These are phyloP conservation scores for Sebastes flavidus DNA, from an alignment of 2,797 vertebrate genomes.

Conservation along the genomic window DNA sequence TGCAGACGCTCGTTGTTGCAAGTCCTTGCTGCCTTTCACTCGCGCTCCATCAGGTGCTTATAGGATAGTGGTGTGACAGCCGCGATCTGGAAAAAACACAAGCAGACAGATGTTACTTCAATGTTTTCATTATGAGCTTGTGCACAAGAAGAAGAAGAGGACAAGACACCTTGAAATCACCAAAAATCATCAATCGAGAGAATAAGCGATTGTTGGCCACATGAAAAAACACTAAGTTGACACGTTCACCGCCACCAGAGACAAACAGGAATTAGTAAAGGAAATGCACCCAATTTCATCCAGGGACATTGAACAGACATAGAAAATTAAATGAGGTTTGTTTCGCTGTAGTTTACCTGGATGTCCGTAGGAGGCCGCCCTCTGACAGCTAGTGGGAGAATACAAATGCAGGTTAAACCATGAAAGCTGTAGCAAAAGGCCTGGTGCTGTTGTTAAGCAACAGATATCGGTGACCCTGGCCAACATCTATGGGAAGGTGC, in stretches of 20 bases:
- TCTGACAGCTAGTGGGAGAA: constrained; percentile 80
- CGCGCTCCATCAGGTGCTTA: constrained; percentile 75
- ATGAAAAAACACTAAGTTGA: neutral
- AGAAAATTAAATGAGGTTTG: neutral
- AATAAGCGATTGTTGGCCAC: constrained; percentile 15
- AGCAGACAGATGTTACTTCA: neutral
- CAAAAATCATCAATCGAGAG: constrained; percentile 1
- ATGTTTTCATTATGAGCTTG: neutral
- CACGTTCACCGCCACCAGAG: constrained; percentile 34
- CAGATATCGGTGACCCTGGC: constrained; percentile 20
- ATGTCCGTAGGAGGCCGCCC: constrained; percentile 60
- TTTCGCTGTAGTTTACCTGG: constrained; percentile 77
- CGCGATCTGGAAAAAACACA: constrained; percentile 67
- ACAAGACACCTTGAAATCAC: constrained; percentile 11
- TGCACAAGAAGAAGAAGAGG: neutral
- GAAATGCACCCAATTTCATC: constrained; percentile 14
- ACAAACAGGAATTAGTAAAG: constrained; percentile 41
- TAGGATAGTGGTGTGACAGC: constrained; percentile 81
- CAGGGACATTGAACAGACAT: constrained; percentile 4
- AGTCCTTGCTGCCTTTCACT: constrained; percentile 55
- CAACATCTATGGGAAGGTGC: neutral
- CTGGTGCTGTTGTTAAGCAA: neutral
- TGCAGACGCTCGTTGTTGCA: constrained; percentile 1
- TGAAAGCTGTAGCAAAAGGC: constrained; percentile 19
- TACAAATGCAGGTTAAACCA: constrained; percentile 76